A percentile compares a stretch with the other conserved stretches of the same genome.
These are phyloP conservation scores for Brotogeris chrysoptera DNA, from an alignment of 2,797 vertebrate genomes.

Conservation along the genomic window DNA sequence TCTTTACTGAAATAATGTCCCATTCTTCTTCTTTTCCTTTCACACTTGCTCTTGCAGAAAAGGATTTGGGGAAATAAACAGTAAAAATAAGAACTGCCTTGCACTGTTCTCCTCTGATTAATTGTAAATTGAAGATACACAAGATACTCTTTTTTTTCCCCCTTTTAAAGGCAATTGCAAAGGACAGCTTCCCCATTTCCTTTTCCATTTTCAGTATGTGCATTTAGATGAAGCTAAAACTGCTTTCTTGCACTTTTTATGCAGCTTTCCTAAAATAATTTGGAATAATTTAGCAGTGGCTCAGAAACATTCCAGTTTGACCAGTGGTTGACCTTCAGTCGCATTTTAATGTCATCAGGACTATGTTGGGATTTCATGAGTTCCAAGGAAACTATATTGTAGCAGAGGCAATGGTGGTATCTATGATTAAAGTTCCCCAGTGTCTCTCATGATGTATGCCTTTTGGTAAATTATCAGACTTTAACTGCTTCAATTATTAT, in stretches of 20 bases:
- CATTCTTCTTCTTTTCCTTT: neutral
- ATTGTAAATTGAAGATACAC: neutral
- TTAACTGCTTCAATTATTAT: conserved; percentile 17
- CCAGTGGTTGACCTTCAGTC: conserved; percentile 37
- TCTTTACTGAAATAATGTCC: neutral
- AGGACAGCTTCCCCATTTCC: conserved; percentile 38
- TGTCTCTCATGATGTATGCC: neutral
- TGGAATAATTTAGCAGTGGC: conserved; percentile 53
- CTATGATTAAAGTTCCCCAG: neutral
- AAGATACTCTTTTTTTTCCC: neutral
- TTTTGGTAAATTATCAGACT: neutral
- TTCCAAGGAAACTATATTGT: neutral
- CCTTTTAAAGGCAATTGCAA: conserved; percentile 17
- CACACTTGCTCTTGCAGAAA: neutral
- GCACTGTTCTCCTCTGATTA: neutral
- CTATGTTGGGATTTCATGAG: neutral
- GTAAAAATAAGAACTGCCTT: neutral
- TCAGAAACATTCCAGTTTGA: conserved; percentile 58
- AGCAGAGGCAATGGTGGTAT: neutral
- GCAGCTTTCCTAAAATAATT: conserved; percentile 63
- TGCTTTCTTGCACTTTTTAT: conserved; percentile 56
- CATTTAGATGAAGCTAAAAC: conserved; percentile 65
- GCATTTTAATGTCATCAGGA: neutral
- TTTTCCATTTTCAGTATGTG: conserved; percentile 42
- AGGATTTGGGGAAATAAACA: neutral